phyloP scores from a whole-genome alignment of 2,113 vertebrate species.

The Oenanthe melanoleuca region DNA sequence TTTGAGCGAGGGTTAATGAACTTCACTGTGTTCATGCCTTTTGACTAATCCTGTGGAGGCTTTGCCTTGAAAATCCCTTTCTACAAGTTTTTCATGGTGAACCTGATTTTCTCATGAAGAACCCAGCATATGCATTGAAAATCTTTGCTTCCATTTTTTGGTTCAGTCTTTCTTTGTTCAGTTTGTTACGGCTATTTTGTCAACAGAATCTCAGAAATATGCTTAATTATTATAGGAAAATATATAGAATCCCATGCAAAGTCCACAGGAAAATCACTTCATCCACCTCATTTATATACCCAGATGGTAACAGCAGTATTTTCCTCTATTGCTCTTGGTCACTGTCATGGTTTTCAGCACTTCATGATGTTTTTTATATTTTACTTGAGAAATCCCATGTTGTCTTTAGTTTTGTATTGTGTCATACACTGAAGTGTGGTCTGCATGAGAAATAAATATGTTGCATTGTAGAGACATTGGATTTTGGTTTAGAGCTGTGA shows the following conservation, averaged over 20 bases:
- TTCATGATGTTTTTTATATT: not conserved
- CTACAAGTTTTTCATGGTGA: not conserved
- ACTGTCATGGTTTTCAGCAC: not conserved
- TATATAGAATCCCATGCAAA: not conserved
- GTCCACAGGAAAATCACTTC: not conserved
- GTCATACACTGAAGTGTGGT: not conserved
- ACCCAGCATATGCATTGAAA: not conserved
- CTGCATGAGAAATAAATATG: not conserved
- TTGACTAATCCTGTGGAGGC: not conserved
- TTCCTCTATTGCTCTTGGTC: not conserved
- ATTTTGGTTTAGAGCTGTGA: not conserved
- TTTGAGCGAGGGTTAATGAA: not conserved
- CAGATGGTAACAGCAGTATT: not conserved
- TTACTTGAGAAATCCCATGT: not conserved
- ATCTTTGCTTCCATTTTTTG: not conserved
- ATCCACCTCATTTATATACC: not conserved
- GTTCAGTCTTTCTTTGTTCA: not conserved
- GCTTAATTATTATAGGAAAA: not conserved
- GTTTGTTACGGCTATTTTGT: not conserved
- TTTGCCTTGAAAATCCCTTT: not conserved
- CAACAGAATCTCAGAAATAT: not conserved
- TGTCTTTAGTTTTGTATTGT: not conserved
- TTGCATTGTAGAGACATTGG: not conserved
- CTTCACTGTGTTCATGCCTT: not conserved
- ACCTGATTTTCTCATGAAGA: not conserved